Evolutionary conservation across 23 tunicate species (phyloP), one percentile per base, ranked within the genome.

Genomic region (Phallusia fumigata): DNA sequence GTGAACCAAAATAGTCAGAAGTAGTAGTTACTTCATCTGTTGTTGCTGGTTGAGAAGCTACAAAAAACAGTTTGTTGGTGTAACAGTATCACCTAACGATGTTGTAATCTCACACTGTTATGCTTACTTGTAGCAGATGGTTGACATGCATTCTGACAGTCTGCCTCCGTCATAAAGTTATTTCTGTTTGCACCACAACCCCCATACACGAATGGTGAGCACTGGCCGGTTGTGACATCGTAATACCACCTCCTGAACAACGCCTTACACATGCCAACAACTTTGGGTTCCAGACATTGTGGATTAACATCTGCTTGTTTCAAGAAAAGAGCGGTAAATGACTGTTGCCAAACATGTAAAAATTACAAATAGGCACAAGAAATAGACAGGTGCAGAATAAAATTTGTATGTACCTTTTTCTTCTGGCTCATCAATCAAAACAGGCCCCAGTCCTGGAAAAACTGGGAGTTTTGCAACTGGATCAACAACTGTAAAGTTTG

Each of bases 171-270:
- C 31, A 35, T 45, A 45, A 86, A 86, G 51, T 80, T 86, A 34
- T 86, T 86, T 19, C 36, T 64, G 51, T 86, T 86, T 21, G 65
- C 84, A 5, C 79, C 74, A 32, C 89, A 86, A 58, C 89, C 89
- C 15, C 89, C 89, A 80, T 86, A 86, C 31, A 35, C 64, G 35
- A 86, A 86, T 72, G 32, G 40, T 73, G 45, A n/a, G 33, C 89
- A 86, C 33, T 80, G 32, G 22, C 84, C 77, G 8, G 84, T 64
- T 15, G 28, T 45, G 8, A n/a, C 21, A 33, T 86, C 65, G 72
- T 80, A 86, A 80, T 64, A 72, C 89, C 89, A 86, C 47, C 47
- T 72, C 0, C 52, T 77, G 12, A 86, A 49, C 11, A 65, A 44
- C 16, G 79, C 89, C 15, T 84, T 77, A 10, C 89, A 86, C 53